Conservation (phyloP, 2,888 invertebrate species). For the Oeneis ivallda region DNA sequence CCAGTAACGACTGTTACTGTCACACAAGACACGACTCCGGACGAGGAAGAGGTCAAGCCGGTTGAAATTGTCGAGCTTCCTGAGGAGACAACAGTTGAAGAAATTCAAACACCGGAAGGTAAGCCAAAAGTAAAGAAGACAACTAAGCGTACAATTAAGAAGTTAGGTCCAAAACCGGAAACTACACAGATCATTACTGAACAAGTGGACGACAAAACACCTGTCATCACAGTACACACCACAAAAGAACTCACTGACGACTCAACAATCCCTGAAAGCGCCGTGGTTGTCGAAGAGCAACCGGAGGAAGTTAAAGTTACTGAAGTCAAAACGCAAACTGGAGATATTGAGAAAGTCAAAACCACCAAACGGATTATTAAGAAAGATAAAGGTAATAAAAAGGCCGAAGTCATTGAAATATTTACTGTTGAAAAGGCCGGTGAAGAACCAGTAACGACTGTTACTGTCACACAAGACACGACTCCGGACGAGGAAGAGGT, state of each 20-base stretch:
- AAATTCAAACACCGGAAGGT: neutral
- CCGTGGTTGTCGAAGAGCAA: neutral
- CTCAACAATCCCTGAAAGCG: neutral
- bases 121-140: neutral
- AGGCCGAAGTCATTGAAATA: too few species aligned
- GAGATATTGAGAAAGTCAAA: too few species aligned
- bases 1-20: neutral
- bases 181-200: neutral
- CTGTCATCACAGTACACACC: neutral
- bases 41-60: neutral
- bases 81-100: neutral
- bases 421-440: too few species aligned
- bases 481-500: too few species aligned
- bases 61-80: conserved; percentile 2
- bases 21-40: neutral
- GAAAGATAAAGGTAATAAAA: too few species aligned
- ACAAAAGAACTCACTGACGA: conserved; percentile 2
- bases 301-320: neutral
- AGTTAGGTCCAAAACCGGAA: neutral
- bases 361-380: too few species aligned
- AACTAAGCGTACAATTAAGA: neutral
- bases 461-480: too few species aligned
- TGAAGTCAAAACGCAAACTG: too few species aligned
- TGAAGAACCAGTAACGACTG: too few species aligned
- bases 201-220: neutral